Conservation (phyloP, 2,888 invertebrate genomes). For the Autographa pulchrina region DNA sequence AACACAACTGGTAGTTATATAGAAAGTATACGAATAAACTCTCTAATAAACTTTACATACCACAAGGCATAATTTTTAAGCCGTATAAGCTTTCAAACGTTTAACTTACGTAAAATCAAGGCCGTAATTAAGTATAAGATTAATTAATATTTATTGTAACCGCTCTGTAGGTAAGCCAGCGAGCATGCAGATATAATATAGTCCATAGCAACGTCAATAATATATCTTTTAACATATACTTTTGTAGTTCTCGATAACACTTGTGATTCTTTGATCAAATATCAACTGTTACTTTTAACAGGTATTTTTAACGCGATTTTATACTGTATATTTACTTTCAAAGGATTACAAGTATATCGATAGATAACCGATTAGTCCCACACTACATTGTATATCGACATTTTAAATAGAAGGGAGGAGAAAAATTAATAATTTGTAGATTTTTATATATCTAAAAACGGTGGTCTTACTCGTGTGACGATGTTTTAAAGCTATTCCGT, state of each 20-base stretch:
- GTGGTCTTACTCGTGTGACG: constrained; percentile 87
- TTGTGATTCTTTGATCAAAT: constrained; percentile 51
- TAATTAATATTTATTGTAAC: constrained; percentile 8
- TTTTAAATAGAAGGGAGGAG: constrained; percentile 69
- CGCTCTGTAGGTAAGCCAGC: constrained; percentile 16
- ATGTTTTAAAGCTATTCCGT: constrained; percentile 83
- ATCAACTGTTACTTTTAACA: constrained; percentile 5
- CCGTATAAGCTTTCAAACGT: constrained; percentile 44
- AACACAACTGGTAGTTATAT: constrained; percentile 2
- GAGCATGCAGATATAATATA: constrained; percentile 60
- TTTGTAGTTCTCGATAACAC: constrained; percentile 54
- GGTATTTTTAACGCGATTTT: constrained; percentile 12
- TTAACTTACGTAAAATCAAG: constrained; percentile 6
- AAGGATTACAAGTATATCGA: constrained; percentile 59
- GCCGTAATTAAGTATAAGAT: constrained; percentile 7
- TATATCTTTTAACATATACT: constrained; percentile 62
- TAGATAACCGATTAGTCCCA: constrained; percentile 72
- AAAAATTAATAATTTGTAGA: constrained; percentile 61
- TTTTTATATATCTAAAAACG: constrained; percentile 80
- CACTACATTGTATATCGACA: constrained; percentile 75
- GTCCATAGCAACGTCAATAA: constrained; percentile 71
- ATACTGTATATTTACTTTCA: constrained; percentile 14
- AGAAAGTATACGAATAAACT: constrained; percentile 60
- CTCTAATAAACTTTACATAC: constrained; percentile 14
- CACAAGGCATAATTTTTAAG: constrained; percentile 19